Conservation (phyloP, 2,888 invertebrate species). For the Morinoia aosen region DNA sequence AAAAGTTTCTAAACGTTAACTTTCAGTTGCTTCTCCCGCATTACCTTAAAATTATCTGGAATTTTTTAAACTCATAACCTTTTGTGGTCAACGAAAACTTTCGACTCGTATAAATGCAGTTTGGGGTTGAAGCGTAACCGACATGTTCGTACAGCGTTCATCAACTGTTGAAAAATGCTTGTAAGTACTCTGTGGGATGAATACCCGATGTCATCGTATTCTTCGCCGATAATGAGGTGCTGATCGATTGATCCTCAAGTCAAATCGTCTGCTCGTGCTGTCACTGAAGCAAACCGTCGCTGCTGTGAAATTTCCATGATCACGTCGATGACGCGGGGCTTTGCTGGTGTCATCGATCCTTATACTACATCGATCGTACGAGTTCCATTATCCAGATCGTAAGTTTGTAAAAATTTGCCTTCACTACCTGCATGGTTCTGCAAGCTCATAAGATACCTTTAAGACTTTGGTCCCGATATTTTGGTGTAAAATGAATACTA, state of each 20-base stretch:
- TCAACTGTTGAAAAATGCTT: neutral
- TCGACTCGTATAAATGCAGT: too few species aligned
- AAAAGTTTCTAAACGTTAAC: too few species aligned
- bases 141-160: neutral
- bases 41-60: too few species aligned
- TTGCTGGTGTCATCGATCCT: neutral
- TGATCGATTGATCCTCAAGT: neutral
- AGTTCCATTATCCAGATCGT: neutral
- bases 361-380: neutral
- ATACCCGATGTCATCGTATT: neutral
- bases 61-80: too few species aligned
- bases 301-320: slow-evolving; percentile 16
- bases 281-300: neutral
- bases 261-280: neutral
- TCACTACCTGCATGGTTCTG: neutral
- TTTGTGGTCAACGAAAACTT: too few species aligned
- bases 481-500: neutral
- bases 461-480: neutral
- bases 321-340: neutral
- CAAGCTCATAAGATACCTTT: neutral
- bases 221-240: neutral
- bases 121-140: too few species aligned
- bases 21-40: too few species aligned
- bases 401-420: neutral
- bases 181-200: neutral